Evolutionary conservation across 2,113 vertebrate species (phyloP), one percentile per base, ranked within the genome.

Genomic region (Burhinus bistriatus): DNA sequence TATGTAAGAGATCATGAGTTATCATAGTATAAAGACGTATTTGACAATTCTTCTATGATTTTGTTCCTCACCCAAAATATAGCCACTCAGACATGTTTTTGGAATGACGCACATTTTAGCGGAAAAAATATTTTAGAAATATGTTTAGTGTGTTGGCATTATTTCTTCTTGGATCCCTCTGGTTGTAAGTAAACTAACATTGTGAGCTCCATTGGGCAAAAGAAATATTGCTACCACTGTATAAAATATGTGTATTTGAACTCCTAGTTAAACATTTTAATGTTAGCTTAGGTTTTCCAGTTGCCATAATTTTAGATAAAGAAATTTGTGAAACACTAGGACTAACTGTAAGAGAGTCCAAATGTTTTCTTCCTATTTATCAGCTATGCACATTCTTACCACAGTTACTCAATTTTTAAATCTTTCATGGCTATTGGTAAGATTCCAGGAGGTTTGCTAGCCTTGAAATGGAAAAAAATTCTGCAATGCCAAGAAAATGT

Each of bases 381-480:
- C 95, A 97, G 49, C 90, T 93, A 71, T 83, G 93, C 94, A 95
- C 96, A 96, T 94, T 97, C 97, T 98, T 97, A 98, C 96, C 97
- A 96, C 97, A 97, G 94, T 97, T 98, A 97, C 96, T 97, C 95
- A 97, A 81, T 97, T 98, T 95, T 98, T 97, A 96, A 98, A 98
- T 91, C 71, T 96, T 94, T 86, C 97, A 95, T 97, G 96, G 96
- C 82, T 98, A 95, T 97, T 98, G 97, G 97, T 98, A 97, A 96
- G 95, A 97, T 97, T 98, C 98, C 98, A 98, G 92, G 94, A 97
- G 90, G 94, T 97, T 98, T 97, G 96, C 96, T 98, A 98, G 97
- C 97, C 97, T 98, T 97, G 96, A 98, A 98, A 98, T 97, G 97
- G 97, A 96, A 97, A 96, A 96, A 96, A 97, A 97, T 34, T 87